Evolutionary conservation across 1,140 invertebrate species (phyloP), one percentile per base, ranked within the genome.

Genomic region (Aphaenogaster floridana): DNA sequence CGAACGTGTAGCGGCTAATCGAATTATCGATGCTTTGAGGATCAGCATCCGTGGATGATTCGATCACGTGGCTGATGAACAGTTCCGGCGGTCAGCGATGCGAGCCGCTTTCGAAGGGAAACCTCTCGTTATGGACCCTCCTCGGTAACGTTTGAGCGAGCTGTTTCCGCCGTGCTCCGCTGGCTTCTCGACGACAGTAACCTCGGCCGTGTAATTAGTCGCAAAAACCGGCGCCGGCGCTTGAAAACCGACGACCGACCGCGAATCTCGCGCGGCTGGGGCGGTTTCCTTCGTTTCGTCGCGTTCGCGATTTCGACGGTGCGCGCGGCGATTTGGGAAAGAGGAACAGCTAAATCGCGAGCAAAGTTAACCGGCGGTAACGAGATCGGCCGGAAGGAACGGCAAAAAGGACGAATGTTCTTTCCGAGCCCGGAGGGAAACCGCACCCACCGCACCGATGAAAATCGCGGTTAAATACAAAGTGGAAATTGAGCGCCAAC

Each of bases 21-120:
- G 94, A 95, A 95, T 95, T 95, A 95, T 95, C 94, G 94, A 95
- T 93, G 94, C 95, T 95, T 95, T 95, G 95, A 95, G 92, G 93
- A 95, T 95, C 94, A 95, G 93, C 92, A 92, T 91, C 95, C 95
- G 94, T 95, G 93, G 92, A 94, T 95, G 95, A 95, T 95, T 93
- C 91, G 92, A 95, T 95, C 93, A 95, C 93, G 92, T 94, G 92
- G 88, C 93, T 93, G 93, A 94, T 93, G 94, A 93, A 95, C 94
- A 92, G 92, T 93, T 95, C 93, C 80, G 69, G 42, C 80, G 80
- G 91, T 90, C 93, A 94, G 91, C 93, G 94, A 95, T 94, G 94
- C 94, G 94, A 94, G 92, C 91, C 90, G 94, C 94, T 95, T 94
- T 92, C 93, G 94, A 91, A 93, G 91, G 92, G 91, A 91, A 79